These are phyloP conservation scores for Drosophila nikananu DNA, from an alignment of 1,140 invertebrate genomes.

Conservation along the genomic window DNA sequence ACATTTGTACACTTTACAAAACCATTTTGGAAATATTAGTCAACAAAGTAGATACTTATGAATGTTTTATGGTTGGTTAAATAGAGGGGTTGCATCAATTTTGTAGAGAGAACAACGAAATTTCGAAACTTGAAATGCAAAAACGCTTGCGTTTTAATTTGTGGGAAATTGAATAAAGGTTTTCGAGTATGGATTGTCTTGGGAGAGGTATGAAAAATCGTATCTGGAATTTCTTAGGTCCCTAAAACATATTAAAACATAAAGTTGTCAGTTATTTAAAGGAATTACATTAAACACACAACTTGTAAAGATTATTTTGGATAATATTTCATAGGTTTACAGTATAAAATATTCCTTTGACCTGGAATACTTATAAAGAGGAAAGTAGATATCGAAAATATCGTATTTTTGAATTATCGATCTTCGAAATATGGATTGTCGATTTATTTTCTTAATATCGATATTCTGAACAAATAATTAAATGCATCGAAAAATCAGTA, in stretches of 20 bases:
- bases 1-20: constrained; percentile 74
- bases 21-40: constrained; percentile 25
- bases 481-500: too few relatives aligned
- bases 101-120: constrained; percentile 15
- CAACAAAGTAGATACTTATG: constrained; percentile 23
- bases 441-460: neutral
- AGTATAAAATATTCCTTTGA: neutral
- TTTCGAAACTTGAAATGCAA: constrained; percentile 2
- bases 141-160: constrained; percentile 7
- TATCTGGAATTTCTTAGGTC: too few relatives aligned
- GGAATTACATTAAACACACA: neutral
- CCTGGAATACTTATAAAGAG: neutral
- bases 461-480: too few relatives aligned
- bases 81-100: constrained; percentile 36
- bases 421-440: neutral
- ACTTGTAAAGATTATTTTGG: neutral
- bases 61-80: constrained; percentile 20
- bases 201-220: constrained; percentile 7
- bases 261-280: neutral
- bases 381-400: neutral
- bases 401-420: neutral
- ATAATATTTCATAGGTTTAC: neutral
- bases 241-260: neutral
- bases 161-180: neutral
- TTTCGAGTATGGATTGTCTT: constrained; percentile 3